A percentile compares a stretch with the other conserved stretches of the same genome.
Evolutionary conservation across 2,888 invertebrate genomes (phyloP).

Genomic region (Fissipunctia ypsillon): DNA sequence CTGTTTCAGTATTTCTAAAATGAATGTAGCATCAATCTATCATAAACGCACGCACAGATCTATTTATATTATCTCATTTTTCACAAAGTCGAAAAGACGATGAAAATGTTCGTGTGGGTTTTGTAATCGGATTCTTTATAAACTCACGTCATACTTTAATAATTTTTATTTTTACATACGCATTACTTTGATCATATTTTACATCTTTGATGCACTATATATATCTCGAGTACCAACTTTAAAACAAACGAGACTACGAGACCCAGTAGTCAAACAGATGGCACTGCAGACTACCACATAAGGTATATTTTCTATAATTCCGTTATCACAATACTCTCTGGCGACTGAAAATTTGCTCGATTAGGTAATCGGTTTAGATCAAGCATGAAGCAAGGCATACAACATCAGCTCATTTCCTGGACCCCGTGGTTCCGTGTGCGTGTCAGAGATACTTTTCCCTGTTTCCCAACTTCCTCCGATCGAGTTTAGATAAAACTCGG

Average conservation of each 20-base stretch:
- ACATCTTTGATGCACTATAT: no score
- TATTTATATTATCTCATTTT: slow-evolving; percentile 19
- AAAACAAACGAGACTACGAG: not conserved
- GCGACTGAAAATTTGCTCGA: not conserved
- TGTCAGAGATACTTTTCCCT: slow-evolving; percentile 38
- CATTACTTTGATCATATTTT: no score
- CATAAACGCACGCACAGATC: not conserved
- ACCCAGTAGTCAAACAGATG: not conserved
- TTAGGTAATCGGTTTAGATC: not conserved
- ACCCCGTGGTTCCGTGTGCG: slow-evolving; percentile 37
- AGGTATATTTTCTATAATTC: not conserved
- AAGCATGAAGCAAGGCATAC: not conserved
- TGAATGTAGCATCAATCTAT: not conserved
- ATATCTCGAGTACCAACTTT: not conserved
- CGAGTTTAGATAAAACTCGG: slow-evolving; percentile 45
- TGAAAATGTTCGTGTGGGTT: slow-evolving; percentile 28
- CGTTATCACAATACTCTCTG: no score
- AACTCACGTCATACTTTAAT: slow-evolving; percentile 32
- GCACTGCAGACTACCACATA: not conserved
- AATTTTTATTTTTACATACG: no score
- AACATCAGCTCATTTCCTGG: slow-evolving; percentile 5
- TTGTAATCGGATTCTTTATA: not conserved
- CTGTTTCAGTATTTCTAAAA: no score
- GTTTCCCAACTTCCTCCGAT: slow-evolving; percentile 50
- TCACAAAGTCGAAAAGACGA: slow-evolving; percentile 4